phyloP scores from a whole-genome alignment of 1,140 invertebrate species.

The Bradynema listronoti region DNA sequence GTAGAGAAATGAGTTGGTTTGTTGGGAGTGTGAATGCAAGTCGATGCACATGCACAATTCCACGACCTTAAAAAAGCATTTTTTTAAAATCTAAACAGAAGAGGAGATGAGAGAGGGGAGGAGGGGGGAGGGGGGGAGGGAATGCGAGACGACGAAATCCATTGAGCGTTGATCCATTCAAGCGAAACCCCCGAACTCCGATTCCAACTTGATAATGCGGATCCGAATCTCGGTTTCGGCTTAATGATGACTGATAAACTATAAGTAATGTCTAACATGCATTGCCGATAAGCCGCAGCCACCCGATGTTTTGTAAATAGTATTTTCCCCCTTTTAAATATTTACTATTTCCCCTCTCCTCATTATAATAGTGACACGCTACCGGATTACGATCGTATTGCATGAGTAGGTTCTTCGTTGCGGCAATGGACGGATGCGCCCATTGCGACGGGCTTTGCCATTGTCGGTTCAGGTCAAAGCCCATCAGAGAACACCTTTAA shows the following conservation, averaged over 20 bases:
- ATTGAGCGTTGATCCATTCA: too few species aligned
- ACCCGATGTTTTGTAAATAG: too few species aligned
- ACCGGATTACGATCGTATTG: conserved; percentile 62
- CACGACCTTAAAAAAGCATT: conserved; percentile 33
- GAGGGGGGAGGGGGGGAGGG: too few species aligned
- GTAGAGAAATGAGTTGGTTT: conserved; percentile 86
- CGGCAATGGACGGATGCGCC: conserved; percentile 79
- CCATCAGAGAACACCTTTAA: conserved; percentile 74
- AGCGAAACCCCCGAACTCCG: too few species aligned
- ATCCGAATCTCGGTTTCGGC: too few species aligned
- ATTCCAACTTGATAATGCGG: too few species aligned
- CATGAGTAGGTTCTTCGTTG: conserved; percentile 71
- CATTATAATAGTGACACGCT: too few species aligned
- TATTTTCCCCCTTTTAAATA: too few species aligned
- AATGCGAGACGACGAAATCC: conserved; percentile 4
- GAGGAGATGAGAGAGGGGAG: background rate
- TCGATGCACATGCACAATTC: conserved; percentile 59
- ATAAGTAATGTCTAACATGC: too few species aligned
- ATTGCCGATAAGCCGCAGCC: too few species aligned
- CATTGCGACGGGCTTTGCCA: conserved; percentile 81
- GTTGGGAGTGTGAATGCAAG: conserved; percentile 80
- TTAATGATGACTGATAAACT: too few species aligned
- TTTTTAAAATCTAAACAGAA: background rate
- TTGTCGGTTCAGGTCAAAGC: conserved; percentile 78
- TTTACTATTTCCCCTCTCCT: too few species aligned